Evolutionary conservation across 2,888 invertebrate species (phyloP), one percentile per base, ranked within the genome.

Genomic region (Drosophila sordidula): DNA sequence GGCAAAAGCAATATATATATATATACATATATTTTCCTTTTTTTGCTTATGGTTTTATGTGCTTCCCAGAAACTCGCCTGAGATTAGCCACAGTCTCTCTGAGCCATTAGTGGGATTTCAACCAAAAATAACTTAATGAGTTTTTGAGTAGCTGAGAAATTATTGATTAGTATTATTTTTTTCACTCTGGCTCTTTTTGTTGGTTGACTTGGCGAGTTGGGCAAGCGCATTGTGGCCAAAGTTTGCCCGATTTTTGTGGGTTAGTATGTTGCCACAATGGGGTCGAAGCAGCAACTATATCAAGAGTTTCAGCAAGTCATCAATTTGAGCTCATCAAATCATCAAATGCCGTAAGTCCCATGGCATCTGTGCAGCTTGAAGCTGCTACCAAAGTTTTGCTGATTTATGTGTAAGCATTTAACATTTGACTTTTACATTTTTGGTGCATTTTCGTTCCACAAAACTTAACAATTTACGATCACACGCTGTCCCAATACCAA

Each of bases 91-190:
- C 39, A 47, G 29, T 59, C 58, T 55, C 45, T 42, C 14, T 34
- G 34, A 39, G 64, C 65, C 70, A 81, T 75, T 70, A 70, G 72
- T 36, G 61, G 16, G 49, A 77, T 52, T 73, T 55, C 67, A 36
- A 67, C 50, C 50, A 62, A 58, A 79, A 72, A 64, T 56, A 56
- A 71, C 59, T 42, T 85, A 85, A 85, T 85, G 85, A 78, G 66
- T 68, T 80, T 81, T 85, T 80, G 82, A 85, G 77, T 76, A 74
- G 85, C 85, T 78, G 63, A 68, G 69, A 83, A 86, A 73, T 76
- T 86, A 83, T 86, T 83, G 87, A 83, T 83, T 71, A 57, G 63
- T 50, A 47, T 55, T 51, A 58, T 57, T 38, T 41, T 42, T 54
- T 41, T 47, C 29, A 9, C 29, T 9, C 9, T 41, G 18, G 54